These are phyloP conservation scores for Coecobrya sp. DNA, from an alignment of 2,888 invertebrate genomes.

Conservation along the genomic window DNA sequence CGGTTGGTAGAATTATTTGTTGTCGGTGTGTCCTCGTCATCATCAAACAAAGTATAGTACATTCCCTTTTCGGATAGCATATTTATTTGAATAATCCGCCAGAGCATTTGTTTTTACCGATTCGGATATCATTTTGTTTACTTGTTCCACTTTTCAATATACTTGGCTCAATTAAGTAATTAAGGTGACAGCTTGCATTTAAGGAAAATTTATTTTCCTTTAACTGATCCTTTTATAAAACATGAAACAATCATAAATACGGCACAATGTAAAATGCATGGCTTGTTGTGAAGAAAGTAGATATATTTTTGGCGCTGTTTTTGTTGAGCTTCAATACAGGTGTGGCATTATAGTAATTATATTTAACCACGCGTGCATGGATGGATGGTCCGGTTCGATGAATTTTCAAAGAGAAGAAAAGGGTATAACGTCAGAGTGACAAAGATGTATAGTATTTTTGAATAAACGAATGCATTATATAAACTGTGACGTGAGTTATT, in stretches of 20 bases:
- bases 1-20: background rate
- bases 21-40: background rate
- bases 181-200: background rate
- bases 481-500: too few relatives aligned
- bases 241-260: too few relatives aligned
- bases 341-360: background rate
- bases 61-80: too few relatives aligned
- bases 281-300: too few relatives aligned
- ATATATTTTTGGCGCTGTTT: too few relatives aligned
- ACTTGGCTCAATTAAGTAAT: slow-evolving; percentile 11
- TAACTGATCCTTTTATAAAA: too few relatives aligned
- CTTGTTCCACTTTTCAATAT: background rate
- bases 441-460: background rate
- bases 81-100: too few relatives aligned
- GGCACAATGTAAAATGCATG: too few relatives aligned
- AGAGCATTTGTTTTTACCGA: too few relatives aligned
- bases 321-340: too few relatives aligned
- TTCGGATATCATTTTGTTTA: too few relatives aligned
- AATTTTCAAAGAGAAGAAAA: background rate
- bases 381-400: background rate
- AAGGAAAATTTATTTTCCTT: too few relatives aligned
- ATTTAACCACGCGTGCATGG: background rate
- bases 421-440: background rate
- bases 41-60: background rate
- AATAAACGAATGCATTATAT: background rate